Evolutionary conservation across 2,797 vertebrate species (phyloP).

Genomic region (Channallabes apus): DNA sequence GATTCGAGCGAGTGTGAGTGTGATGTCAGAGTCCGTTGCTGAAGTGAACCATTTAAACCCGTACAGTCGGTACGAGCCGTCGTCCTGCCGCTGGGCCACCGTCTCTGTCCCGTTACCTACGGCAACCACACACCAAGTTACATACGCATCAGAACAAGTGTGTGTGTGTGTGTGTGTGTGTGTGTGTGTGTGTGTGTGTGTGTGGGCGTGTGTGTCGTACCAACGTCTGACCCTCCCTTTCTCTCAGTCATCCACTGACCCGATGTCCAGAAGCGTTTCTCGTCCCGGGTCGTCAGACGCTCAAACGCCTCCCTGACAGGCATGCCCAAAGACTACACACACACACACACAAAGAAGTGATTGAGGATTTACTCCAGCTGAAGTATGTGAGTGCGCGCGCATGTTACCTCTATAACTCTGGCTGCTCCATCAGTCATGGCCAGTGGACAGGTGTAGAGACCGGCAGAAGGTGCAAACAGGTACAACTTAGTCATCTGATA

Average conservation of each 20-base stretch:
- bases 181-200: slow-evolving; percentile 1
- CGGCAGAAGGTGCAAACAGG: slow-evolving; percentile 78
- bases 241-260: slow-evolving; percentile 93
- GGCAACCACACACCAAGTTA: slow-evolving; percentile 21
- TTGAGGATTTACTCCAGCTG: no score
- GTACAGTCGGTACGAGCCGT: slow-evolving; percentile 77
- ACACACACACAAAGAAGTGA: slow-evolving; percentile 30
- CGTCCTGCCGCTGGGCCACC: slow-evolving; percentile 74
- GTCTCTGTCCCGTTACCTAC: slow-evolving; percentile 82
- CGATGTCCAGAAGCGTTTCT: slow-evolving; percentile 85
- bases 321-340: slow-evolving; percentile 72
- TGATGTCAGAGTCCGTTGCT: slow-evolving; percentile 83
- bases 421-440: slow-evolving; percentile 92
- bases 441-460: slow-evolving; percentile 80
- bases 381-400: slow-evolving; percentile 1
- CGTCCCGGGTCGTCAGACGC: slow-evolving; percentile 76
- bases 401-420: slow-evolving; percentile 84
- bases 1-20: slow-evolving; percentile 81
- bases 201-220: slow-evolving; percentile 62
- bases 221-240: slow-evolving; percentile 87
- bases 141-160: neutral
- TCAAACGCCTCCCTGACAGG: slow-evolving; percentile 70
- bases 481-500: slow-evolving; percentile 87
- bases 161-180: neutral
- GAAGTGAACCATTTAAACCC: slow-evolving; percentile 91